A percentile compares a stretch with the other conserved stretches of the same genome.
Evolutionary conservation across 2,888 invertebrate species (phyloP).

Genomic region (Drosophila longiperda): DNA sequence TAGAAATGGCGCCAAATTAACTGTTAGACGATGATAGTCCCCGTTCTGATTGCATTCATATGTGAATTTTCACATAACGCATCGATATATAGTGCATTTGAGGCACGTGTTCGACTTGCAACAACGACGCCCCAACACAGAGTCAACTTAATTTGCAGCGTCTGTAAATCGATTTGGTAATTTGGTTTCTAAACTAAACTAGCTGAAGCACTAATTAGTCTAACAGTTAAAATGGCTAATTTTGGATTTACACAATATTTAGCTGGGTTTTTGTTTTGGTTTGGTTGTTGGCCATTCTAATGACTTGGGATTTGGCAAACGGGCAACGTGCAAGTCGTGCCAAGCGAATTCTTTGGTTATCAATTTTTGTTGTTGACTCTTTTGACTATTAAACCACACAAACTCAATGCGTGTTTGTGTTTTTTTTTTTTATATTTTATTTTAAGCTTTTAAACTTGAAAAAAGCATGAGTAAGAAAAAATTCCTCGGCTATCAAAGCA

Average conservation of each 20-base stretch:
- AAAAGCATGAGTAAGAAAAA: conserved; percentile 73
- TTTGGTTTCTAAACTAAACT: conserved; percentile 49
- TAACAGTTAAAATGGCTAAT: conserved; percentile 58
- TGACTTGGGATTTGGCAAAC: conserved; percentile 35
- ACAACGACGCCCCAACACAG: background rate
- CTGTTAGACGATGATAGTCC: background rate
- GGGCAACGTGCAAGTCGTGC: conserved; percentile 23
- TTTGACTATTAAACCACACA: conserved; percentile 30
- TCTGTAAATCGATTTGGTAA: conserved; percentile 54
- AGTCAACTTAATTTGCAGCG: conserved; percentile 1
- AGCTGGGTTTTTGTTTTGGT: conserved; percentile 19
- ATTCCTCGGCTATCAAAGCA: conserved; percentile 66
- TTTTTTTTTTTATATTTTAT: background rate
- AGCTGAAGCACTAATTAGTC: conserved; percentile 61
- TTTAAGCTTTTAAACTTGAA: conserved; percentile 64
- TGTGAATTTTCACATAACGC: background rate
- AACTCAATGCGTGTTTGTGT: conserved; percentile 1
- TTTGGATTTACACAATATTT: conserved; percentile 54
- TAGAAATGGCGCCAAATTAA: background rate
- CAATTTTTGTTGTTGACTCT: conserved; percentile 31
- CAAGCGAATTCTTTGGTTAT: conserved; percentile 46
- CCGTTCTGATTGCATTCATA: background rate
- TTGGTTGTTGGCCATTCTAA: conserved; percentile 16
- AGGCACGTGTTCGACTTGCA: conserved; percentile 27
- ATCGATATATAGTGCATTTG: conserved; percentile 5